Evolutionary conservation across 92 coral and sea anemone genomes (phyloP).

Genomic region (Epizoanthus scotinus): DNA sequence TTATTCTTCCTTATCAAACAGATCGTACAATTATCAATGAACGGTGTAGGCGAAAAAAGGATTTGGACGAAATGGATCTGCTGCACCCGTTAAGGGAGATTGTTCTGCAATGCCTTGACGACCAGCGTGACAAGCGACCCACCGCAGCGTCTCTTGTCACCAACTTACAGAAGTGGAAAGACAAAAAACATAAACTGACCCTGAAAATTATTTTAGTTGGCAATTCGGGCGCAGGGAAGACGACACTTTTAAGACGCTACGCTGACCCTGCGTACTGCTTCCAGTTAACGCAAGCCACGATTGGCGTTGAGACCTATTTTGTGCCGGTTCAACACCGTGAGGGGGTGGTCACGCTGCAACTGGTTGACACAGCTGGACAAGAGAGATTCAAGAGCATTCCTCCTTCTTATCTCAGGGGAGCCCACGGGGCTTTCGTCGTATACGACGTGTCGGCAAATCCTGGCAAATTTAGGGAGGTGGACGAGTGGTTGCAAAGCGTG

Average conservation of each 20-base stretch:
- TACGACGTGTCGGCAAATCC: constrained; percentile 48
- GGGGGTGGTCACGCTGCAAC: constrained; percentile 44
- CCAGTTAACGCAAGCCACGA: constrained; percentile 23
- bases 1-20: constrained; percentile 12
- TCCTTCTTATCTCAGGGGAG: constrained; percentile 53
- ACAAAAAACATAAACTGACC: constrained; percentile 28
- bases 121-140: constrained; percentile 48
- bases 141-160: constrained; percentile 5
- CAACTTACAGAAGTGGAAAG: constrained; percentile 40
- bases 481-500: constrained; percentile 25
- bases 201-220: constrained; percentile 53
- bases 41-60: constrained; percentile 49
- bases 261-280: constrained; percentile 32
- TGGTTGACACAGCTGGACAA: constrained; percentile 58
- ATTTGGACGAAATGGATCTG: constrained; percentile 51
- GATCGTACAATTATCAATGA: constrained; percentile 44
- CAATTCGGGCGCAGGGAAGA: constrained; percentile 55
- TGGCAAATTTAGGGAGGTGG: constrained; percentile 24
- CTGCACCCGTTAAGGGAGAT: constrained; percentile 55
- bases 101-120: constrained; percentile 64
- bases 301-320: constrained; percentile 37
- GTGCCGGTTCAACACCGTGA: constrained; percentile 46
- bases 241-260: constrained; percentile 40
- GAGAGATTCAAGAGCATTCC: constrained; percentile 61
- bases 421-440: constrained; percentile 61